phyloP scores from a whole-genome alignment of 2,113 vertebrate genomes.

The Pipra filicauda region DNA sequence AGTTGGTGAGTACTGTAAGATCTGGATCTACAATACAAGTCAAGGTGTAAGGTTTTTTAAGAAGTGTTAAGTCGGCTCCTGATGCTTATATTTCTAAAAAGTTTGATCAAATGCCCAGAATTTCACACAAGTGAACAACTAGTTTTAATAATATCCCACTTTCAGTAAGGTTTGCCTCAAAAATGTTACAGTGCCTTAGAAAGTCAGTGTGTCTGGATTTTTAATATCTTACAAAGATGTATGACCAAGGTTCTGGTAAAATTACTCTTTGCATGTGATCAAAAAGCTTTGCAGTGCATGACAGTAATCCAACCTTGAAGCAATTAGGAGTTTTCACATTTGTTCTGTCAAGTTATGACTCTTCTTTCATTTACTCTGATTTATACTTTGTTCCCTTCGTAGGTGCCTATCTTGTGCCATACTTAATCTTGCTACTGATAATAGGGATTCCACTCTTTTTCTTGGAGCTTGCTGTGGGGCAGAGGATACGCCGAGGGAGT shows the following conservation, averaged over 20 bases:
- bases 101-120: background rate
- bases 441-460: conserved; percentile 98
- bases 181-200: background rate
- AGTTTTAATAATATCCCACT: background rate
- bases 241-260: background rate
- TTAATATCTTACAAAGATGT: background rate
- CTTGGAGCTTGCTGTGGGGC: conserved; percentile 94
- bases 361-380: background rate
- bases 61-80: background rate
- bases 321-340: background rate
- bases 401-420: conserved; percentile 98
- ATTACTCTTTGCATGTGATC: background rate
- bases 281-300: background rate
- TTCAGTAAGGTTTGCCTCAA: background rate
- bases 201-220: background rate
- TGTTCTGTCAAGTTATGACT: background rate
- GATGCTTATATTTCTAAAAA: background rate
- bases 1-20: background rate
- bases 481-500: conserved; percentile 93
- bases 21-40: background rate
- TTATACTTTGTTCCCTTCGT: conserved; percentile 39
- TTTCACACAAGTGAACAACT: background rate
- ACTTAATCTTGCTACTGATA: conserved; percentile 88
- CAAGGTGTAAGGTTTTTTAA: background rate
- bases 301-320: background rate